phyloP scores from a whole-genome alignment of 37 sponge, comb jelly and placozoan genomes.

The Ephydatia muelleri region DNA sequence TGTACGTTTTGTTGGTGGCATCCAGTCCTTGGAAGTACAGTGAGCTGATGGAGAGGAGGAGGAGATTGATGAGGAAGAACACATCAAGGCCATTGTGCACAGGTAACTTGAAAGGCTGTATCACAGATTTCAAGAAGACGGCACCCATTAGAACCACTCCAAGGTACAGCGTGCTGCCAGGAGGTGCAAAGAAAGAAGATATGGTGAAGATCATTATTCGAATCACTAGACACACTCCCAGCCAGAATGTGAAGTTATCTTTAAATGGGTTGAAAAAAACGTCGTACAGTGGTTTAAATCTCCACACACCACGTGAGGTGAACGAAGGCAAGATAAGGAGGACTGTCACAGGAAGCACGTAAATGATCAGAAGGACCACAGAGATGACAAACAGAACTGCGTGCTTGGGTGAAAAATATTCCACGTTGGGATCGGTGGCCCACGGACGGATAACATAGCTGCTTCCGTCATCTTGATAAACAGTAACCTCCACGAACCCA shows the following conservation, averaged over 20 bases:
- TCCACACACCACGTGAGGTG: not conserved
- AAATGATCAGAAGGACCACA: slow-evolving; percentile 13
- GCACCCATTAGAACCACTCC: too few species aligned
- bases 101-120: too few species aligned
- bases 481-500: not conserved
- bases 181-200: too few species aligned
- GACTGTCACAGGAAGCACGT: slow-evolving; percentile 30
- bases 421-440: slow-evolving; percentile 33
- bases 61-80: slow-evolving; percentile 17
- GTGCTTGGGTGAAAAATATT: slow-evolving; percentile 32
- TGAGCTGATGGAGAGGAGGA: slow-evolving; percentile 21
- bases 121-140: too few species aligned
- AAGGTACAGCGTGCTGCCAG: too few species aligned
- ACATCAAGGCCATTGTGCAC: too few species aligned
- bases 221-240: slow-evolving; percentile 50
- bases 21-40: too few species aligned
- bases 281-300: slow-evolving; percentile 47
- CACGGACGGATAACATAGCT: slow-evolving; percentile 3
- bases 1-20: too few species aligned
- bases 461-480: too few species aligned
- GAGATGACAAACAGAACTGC: slow-evolving; percentile 24
- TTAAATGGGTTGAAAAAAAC: slow-evolving; percentile 51
- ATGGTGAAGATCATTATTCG: slow-evolving; percentile 21
- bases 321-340: slow-evolving; percentile 28
- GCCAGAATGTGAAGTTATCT: slow-evolving; percentile 40